These are phyloP conservation scores for Euleptes europaea DNA, from an alignment of 2,113 vertebrate species.

Conservation along the genomic window DNA sequence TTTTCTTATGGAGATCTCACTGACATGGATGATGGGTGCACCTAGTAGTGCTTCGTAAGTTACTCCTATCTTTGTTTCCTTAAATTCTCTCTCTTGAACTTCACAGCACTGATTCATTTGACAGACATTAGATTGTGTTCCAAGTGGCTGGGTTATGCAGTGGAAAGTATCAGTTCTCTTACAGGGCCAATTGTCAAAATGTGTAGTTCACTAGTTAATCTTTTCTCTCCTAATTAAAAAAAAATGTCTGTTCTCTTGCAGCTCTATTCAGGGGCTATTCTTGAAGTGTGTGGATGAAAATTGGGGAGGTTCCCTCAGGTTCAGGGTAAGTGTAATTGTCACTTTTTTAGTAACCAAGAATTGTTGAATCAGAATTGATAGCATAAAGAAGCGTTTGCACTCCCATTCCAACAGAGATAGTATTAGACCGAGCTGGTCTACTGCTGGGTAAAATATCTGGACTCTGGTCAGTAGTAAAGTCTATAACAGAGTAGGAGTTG, in stretches of 20 bases:
- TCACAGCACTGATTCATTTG: not conserved
- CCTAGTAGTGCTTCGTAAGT: not conserved
- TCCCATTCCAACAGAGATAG: not conserved
- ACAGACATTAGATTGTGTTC: not conserved
- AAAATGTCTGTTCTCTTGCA: slow-evolving; percentile 61
- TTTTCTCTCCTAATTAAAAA: not conserved
- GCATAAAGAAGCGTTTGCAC: not conserved
- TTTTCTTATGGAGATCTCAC: not conserved
- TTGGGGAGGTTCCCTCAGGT: slow-evolving; percentile 99
- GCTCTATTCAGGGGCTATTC: slow-evolving; percentile 95
- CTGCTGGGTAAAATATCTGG: not conserved
- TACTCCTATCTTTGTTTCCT: not conserved
- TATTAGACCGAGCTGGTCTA: not conserved
- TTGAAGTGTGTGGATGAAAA: slow-evolving; percentile 99
- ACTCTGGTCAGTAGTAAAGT: not conserved
- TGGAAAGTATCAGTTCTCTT: not conserved
- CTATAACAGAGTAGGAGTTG: not conserved
- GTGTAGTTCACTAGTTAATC: not conserved
- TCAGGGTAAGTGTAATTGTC: slow-evolving; percentile 85
- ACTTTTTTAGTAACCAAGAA: not conserved
- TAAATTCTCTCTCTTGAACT: not conserved
- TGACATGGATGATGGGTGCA: not conserved
- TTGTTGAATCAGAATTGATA: not conserved
- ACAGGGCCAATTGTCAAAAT: not conserved
- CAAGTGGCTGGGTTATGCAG: not conserved